Base-by-base conservation (phyloP, 2,113 vertebrate species). In the Chamaetylas fuelleborni region DNA sequence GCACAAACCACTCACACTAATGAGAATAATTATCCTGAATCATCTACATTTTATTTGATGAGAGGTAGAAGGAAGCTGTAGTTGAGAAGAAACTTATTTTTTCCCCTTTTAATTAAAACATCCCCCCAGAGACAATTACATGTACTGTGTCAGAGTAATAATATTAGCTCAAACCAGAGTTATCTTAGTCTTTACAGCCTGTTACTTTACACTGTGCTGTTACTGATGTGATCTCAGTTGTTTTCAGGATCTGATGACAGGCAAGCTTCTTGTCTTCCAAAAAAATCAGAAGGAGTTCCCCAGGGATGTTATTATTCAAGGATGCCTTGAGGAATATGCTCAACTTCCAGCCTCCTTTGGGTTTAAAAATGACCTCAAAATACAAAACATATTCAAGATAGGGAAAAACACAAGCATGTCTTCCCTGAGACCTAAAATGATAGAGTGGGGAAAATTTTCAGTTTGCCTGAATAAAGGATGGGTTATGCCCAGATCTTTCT, bases 371-470 rank as follows among this genome's bases (percentile, higher is more conserved):
- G 17, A 73, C 5, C 11, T 79, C 47, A 66, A 80, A 67, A 88
- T 60, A 70, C 6, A 91, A 74, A 73, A 73, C 33, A 31, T n/a
- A 8, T 11, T 60, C 12, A 50, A 33, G 38, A 5, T 25, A 65
- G 33, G 18, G 24, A 48, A 58, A 0, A 0, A 16, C 0, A 0
- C 12, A 92, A 29, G 7, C 19, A n/a, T 2, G 3, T 40, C 66
- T 77, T 88, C 29, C 31, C 28, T 1, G 14, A 74, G 26, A 70
- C 10, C 28, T 64, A 60, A 74, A 77, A 38, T 47, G 19, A 22
- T 28, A 10, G 24, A 93, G 13, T 16, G 24, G 15, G 22, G 16
- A 48, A 71, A 50, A 56, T 60, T 8, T 70, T 31, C 25, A 23
- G 2, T 54, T 88, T 78, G 12, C 6, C 14, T 50, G 38, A 71